Conservation (phyloP, 2,797 vertebrate genomes). For the Poecile montanus region DNA sequence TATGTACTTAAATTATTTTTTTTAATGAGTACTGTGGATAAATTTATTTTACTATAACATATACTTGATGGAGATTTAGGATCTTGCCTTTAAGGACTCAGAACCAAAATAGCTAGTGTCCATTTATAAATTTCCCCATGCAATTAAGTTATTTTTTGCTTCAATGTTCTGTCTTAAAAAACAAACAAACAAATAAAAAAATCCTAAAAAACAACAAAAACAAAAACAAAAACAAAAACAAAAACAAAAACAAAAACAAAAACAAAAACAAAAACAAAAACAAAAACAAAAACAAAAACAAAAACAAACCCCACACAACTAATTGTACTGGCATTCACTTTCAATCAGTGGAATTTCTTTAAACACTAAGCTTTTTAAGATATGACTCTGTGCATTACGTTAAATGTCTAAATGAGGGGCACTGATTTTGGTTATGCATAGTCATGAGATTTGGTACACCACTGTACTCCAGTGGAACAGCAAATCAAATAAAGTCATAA, state of each 20-base stretch:
- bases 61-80: not conserved
- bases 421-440: not conserved
- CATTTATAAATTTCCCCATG: not conserved
- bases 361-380: not conserved
- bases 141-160: not conserved
- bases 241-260: not conserved
- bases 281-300: not conserved
- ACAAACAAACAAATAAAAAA: not conserved
- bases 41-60: not conserved
- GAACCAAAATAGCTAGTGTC: not conserved
- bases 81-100: not conserved
- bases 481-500: not conserved
- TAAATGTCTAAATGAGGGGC: not conserved
- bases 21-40: not conserved
- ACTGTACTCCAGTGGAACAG: not conserved
- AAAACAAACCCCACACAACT: fast-evolving
- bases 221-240: too few species aligned
- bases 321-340: not conserved
- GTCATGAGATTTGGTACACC: not conserved
- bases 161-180: not conserved
- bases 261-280: not conserved
- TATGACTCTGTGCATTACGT: not conserved
- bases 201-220: not conserved
- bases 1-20: not conserved
- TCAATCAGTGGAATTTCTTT: not conserved